Base-by-base conservation (phyloP, 2,888 invertebrate species). In the Brachynemurus nebulosus region DNA sequence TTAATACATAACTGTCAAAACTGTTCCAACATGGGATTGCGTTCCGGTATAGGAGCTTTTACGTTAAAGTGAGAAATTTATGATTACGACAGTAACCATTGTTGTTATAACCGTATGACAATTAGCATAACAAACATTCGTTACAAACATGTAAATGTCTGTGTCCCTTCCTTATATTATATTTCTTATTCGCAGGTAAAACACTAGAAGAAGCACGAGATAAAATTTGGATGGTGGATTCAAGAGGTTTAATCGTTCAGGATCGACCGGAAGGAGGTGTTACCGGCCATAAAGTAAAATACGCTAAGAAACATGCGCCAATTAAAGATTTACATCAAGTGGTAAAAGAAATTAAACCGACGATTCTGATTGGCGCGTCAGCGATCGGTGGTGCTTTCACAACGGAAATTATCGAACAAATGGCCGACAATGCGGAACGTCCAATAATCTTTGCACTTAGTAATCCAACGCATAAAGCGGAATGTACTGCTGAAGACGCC, bases 381-480 rank as follows among this genome's bases (percentile, higher is more conserved):
- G 96, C 96, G 0, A 76, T 91, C 48, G 82, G 84, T 21, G 91
- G 92, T 40, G 93, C 92, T n/a, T 98, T 98, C 67, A 93, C 88
- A 0, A 66, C 78, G 17, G 80, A 81, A 53, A 88, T 99, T 56
- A 70, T 99, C 44, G 70, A 76, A 55, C 74, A 77, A 59, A 95
- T 99, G 96, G 91, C 76, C 11, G 69, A 70, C 42, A 72, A 78
- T 59, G 90, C 92, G 66, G 75, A 81, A 17, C 71, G 73, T 44
- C 98, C 98, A 2, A 80, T 99, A 48, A 89, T 98, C 55, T 98
- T 99, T 66, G 97, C 98, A 11, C 75, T 98, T 39, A 96, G 96
- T 61, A 98, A 98, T 71, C 98, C 98, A 44, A 99, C 98, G 44
- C 79, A 80, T 64, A 95, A 95, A 69, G 93, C 98, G 0, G 98